Percentiles rank a stretch among this genome's conserved stretches.
Conservation (phyloP, 1,140 invertebrate species). For the Pseudobourletiella spinata region DNA sequence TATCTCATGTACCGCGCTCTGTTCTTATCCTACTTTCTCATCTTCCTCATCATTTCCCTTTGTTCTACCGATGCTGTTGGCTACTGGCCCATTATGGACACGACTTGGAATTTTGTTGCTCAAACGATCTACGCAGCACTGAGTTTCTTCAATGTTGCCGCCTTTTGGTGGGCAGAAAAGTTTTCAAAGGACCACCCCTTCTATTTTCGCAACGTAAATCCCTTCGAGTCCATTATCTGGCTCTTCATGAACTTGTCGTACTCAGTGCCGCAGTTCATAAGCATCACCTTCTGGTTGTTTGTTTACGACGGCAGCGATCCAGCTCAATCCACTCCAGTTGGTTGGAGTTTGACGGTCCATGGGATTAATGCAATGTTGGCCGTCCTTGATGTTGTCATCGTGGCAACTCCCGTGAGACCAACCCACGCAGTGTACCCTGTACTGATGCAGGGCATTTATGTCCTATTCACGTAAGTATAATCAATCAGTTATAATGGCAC, state of each 20-base stretch:
- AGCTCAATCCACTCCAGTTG: neutral
- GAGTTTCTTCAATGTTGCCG: neutral
- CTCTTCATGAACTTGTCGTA: neutral
- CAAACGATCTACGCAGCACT: neutral
- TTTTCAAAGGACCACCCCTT: neutral
- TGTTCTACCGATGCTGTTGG: neutral
- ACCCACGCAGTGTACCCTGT: neutral
- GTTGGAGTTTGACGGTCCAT: neutral
- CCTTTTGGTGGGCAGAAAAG: neutral
- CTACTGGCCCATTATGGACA: neutral
- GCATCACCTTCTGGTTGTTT: neutral
- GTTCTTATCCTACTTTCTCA: neutral
- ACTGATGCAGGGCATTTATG: neutral
- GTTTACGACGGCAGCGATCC: neutral
- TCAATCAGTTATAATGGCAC: no score
- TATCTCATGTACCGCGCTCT: neutral
- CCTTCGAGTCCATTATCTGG: neutral
- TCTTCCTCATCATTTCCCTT: neutral
- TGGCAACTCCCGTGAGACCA: neutral
- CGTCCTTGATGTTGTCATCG: neutral
- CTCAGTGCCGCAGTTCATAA: neutral
- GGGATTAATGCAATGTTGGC: neutral
- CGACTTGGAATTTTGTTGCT: neutral
- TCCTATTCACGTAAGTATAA: constrained; percentile 11
- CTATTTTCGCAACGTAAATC: neutral